These are phyloP conservation scores for Boleophthalmus pectinirostris DNA, from an alignment of 2,113 vertebrate genomes.

Conservation along the genomic window DNA sequence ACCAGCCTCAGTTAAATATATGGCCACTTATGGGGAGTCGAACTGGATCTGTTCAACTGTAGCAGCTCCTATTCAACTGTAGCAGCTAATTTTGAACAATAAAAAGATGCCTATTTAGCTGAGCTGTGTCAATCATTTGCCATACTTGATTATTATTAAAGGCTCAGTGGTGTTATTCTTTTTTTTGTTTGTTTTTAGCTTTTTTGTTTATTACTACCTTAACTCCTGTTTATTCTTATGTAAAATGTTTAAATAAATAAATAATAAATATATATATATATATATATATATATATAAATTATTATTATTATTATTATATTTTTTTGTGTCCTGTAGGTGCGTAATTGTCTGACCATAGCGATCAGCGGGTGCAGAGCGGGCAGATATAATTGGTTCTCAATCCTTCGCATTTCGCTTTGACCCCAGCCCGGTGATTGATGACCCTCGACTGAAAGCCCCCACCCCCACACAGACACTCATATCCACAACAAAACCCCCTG, in stretches of 20 bases:
- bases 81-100: neutral
- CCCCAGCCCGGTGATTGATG: slow-evolving; percentile 75
- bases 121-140: neutral
- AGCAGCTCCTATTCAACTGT: neutral
- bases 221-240: neutral
- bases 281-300: no score
- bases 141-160: neutral
- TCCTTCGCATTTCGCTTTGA: slow-evolving; percentile 74
- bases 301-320: no score
- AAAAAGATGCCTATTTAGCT: neutral
- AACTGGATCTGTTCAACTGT: neutral
- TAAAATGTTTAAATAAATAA: slow-evolving; percentile 6
- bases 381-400: slow-evolving; percentile 75
- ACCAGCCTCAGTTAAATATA: slow-evolving; percentile 33
- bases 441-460: slow-evolving; percentile 72
- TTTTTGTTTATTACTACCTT: neutral
- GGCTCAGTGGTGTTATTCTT: no score
- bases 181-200: no score
- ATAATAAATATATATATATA: no score
- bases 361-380: slow-evolving; percentile 36
- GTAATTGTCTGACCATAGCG: slow-evolving; percentile 12
- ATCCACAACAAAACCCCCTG: slow-evolving; percentile 46
- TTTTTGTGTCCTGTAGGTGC: neutral
- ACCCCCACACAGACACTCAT: slow-evolving; percentile 42
- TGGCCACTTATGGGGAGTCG: neutral